Percentiles rank a stretch among this genome's conserved stretches.
Evolutionary conservation across 2,888 invertebrate genomes (phyloP).

Genomic region (Apodemia mormo): DNA sequence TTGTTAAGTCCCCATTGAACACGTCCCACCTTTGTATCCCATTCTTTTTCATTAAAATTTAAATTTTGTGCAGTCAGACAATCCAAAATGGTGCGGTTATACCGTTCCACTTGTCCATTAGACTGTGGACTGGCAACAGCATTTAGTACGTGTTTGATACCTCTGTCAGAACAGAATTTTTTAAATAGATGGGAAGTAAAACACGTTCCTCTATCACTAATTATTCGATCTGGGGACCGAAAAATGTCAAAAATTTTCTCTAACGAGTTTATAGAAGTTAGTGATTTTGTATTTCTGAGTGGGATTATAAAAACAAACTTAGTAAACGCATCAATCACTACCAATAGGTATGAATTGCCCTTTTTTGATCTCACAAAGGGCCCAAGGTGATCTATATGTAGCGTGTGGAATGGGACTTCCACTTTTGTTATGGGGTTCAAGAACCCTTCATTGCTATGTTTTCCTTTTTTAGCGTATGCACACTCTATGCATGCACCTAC

Average conservation of each 20-base stretch:
- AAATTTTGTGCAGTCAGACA: conserved; percentile 40
- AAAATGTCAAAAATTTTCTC: conserved; percentile 30
- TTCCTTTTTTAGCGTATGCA: conserved; percentile 30
- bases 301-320: conserved; percentile 28
- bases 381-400: conserved; percentile 36
- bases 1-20: conserved; percentile 43
- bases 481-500: conserved; percentile 32
- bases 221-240: conserved; percentile 27
- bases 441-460: conserved; percentile 30
- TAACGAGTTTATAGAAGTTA: conserved; percentile 18
- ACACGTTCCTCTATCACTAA: conserved; percentile 32
- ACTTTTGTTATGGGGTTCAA: conserved; percentile 37
- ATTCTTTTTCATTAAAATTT: conserved; percentile 43
- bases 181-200: conserved; percentile 29
- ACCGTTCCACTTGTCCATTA: conserved; percentile 28
- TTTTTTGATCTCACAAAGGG: conserved; percentile 54
- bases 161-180: conserved; percentile 13
- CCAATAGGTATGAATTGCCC: conserved; percentile 28
- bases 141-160: conserved; percentile 34
- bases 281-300: conserved; percentile 29
- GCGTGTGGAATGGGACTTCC: conserved; percentile 33
- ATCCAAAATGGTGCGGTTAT: conserved; percentile 25
- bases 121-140: conserved; percentile 36
- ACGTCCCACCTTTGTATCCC: conserved; percentile 47
- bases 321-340: conserved; percentile 30